Base-by-base conservation (phyloP, 2,113 vertebrate genomes). In the Verasper variegatus region DNA sequence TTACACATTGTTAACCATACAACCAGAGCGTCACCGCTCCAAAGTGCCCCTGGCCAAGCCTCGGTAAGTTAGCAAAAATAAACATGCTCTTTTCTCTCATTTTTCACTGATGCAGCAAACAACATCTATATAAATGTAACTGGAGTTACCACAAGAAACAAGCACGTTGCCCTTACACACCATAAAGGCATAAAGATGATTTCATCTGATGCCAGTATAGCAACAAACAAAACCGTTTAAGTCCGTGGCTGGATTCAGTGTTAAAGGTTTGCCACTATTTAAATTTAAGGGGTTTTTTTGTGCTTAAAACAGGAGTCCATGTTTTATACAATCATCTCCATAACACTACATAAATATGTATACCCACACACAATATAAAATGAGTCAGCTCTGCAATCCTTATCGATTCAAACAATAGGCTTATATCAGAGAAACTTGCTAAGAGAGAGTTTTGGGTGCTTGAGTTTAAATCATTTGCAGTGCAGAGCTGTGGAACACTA, bases 1-100 rank as follows among this genome's bases (percentile, higher is more conserved):
- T 86, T 86, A 79, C 90, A 90, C 88, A 42, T 77, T 84, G 89
- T 90, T 90, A 91, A 82, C 68, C 56, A 42, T 72, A 74, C 42
- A 67, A 75, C 59, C 69, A 74, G 31, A 62, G 69, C 42, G 20
- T 55, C 23, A 20, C 60, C 17, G 47, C 57, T 57, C 4, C 12
- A 74, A 31, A 58, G 14, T 49, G 40, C 21, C 21, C 40, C 24
- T 5, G 11, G 58, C 47, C 64, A 71, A 68, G 60, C 57, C 61
- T 64, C 18, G 0, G 18, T 55, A 49, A 82, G 40, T 69, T 65
- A 21, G 75, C 20, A 54, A 45, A 31, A 20, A 20, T 26, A 37
- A 24, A 45, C 5, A 54, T 5, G 35, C 4, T 45, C 9, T 49
- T 49, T 58, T 23, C 18, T n/a, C 21, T 12, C 10, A 37, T 49